These are phyloP conservation scores for Myotis pilosus DNA, from an alignment of 2,797 vertebrate genomes.

Conservation along the genomic window DNA sequence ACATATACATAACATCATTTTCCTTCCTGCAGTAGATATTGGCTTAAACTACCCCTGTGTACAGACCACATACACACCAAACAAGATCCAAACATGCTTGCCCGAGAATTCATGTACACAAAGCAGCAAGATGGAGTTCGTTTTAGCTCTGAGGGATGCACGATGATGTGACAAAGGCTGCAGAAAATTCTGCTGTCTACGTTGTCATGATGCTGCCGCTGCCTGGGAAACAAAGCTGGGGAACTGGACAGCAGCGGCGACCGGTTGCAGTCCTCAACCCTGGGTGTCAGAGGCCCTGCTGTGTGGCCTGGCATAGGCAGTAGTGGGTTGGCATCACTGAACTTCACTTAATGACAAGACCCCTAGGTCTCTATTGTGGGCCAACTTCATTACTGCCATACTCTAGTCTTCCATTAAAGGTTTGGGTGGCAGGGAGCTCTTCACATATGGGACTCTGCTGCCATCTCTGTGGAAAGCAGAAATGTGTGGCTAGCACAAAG, in stretches of 20 bases:
- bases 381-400: background rate
- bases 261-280: conserved; percentile 24
- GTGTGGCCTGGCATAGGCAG: conserved; percentile 13
- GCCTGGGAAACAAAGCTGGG: background rate
- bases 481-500: background rate
- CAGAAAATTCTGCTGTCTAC: background rate
- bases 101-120: background rate
- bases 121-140: background rate
- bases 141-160: background rate
- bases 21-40: background rate
- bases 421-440: background rate
- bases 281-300: background rate
- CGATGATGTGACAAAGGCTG: background rate
- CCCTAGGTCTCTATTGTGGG: background rate
- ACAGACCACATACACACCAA: background rate
- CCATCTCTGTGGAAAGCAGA: background rate
- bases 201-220: background rate
- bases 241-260: conserved; percentile 27
- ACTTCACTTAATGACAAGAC: conserved; percentile 48
- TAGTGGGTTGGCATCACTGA: background rate
- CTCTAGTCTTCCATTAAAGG: background rate
- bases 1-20: background rate
- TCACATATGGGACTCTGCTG: background rate
- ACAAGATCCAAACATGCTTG: background rate
- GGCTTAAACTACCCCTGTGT: background rate